Conservation (phyloP, 2,797 vertebrate genomes). For the Philypnodon macrostomus region DNA sequence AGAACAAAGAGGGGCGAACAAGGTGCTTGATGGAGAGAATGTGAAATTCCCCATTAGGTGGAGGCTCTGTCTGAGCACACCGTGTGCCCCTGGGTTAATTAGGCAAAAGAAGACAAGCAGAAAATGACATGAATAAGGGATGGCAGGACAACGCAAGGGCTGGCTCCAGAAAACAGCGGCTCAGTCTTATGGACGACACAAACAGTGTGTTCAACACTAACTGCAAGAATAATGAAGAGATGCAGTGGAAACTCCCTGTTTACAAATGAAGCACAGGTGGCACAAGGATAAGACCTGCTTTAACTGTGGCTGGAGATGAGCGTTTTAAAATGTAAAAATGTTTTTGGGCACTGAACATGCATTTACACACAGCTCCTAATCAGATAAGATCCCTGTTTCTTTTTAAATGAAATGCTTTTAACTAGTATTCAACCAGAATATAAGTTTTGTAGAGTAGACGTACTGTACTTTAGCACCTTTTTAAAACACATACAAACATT, state of each 20-base stretch:
- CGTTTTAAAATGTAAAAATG: constrained; percentile 10
- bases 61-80: constrained; percentile 19
- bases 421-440: too few species aligned
- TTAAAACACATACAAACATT: too few species aligned
- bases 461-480: too few species aligned
- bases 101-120: constrained; percentile 18
- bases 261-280: constrained; percentile 12
- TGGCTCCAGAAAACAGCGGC: constrained; percentile 22
- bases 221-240: constrained; percentile 11
- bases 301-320: constrained; percentile 15
- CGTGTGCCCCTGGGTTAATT: constrained; percentile 62
- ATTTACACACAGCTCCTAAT: too few species aligned
- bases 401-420: too few species aligned
- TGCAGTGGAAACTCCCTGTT: constrained; percentile 2
- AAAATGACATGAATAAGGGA: constrained; percentile 18
- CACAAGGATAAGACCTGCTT: constrained; percentile 15
- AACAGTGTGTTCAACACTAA: constrained; percentile 19
- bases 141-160: constrained; percentile 15
- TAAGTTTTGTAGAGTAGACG: too few species aligned
- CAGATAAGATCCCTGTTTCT: too few species aligned
- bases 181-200: constrained; percentile 29
- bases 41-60: constrained; percentile 47
- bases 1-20: constrained; percentile 33
- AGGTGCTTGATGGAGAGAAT: constrained; percentile 27
- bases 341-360: not conserved